phyloP scores from a whole-genome alignment of 2,113 vertebrate genomes.

The Eptesicus fuscus region DNA sequence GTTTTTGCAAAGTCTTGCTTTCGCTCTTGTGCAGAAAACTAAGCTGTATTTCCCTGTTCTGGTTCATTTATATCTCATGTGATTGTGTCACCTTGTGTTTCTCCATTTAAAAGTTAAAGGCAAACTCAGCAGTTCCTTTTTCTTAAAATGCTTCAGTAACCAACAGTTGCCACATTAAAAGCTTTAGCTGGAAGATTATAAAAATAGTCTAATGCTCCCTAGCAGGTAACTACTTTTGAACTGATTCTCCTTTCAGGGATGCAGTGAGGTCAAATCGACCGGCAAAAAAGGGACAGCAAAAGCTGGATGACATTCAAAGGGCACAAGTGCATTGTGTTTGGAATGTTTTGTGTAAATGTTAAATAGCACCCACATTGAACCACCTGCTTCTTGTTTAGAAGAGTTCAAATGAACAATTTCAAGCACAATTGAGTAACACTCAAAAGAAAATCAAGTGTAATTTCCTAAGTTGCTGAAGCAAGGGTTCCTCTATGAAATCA shows the following conservation, averaged over 20 bases:
- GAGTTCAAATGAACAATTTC: slow-evolving; percentile 72
- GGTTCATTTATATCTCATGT: slow-evolving; percentile 27
- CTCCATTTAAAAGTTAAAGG: slow-evolving; percentile 64
- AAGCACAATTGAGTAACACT: slow-evolving; percentile 73
- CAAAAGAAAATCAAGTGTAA: slow-evolving; percentile 72
- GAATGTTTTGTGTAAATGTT: slow-evolving; percentile 63
- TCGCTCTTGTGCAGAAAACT: slow-evolving; percentile 4
- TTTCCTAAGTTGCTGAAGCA: slow-evolving; percentile 74
- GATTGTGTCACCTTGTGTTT: slow-evolving; percentile 57
- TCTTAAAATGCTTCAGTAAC: slow-evolving; percentile 65
- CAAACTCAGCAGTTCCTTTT: slow-evolving; percentile 63
- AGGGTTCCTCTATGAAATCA: slow-evolving; percentile 60
- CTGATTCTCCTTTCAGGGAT: slow-evolving; percentile 37
- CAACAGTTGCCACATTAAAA: slow-evolving; percentile 60
- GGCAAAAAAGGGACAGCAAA: neutral
- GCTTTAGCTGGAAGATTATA: slow-evolving; percentile 61
- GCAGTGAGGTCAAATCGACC: slow-evolving; percentile 53
- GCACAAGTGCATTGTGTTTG: slow-evolving; percentile 38
- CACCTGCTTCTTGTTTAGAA: slow-evolving; percentile 71
- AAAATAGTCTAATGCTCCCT: slow-evolving; percentile 56
- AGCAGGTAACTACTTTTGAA: slow-evolving; percentile 58
- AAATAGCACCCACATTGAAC: slow-evolving; percentile 50
- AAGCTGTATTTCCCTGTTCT: neutral
- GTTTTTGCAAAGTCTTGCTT: slow-evolving; percentile 43
- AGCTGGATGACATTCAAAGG: slow-evolving; percentile 36